Percentiles rank a stretch among this genome's conserved stretches.
Evolutionary conservation across 2,797 vertebrate genomes (phyloP).

Genomic region (Arctocebus calabarensis): DNA sequence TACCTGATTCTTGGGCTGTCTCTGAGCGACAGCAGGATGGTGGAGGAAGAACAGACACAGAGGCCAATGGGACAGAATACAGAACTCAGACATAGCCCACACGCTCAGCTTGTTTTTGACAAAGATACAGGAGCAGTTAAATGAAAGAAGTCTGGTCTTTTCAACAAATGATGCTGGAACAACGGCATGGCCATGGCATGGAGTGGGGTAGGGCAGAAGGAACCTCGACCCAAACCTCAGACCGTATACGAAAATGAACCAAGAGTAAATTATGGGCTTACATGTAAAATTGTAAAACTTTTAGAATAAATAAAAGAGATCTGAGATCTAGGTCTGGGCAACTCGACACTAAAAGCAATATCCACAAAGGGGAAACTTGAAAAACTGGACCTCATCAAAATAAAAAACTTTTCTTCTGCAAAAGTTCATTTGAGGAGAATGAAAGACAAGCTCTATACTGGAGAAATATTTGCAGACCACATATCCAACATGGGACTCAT

Average conservation of each 20-base stretch:
- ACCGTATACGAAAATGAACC: neutral
- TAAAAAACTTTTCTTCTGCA: neutral
- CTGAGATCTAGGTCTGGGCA: neutral
- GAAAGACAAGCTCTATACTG: neutral
- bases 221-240: neutral
- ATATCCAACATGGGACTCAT: neutral
- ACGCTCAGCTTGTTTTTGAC: neutral
- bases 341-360: neutral
- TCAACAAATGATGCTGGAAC: neutral
- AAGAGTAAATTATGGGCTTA: neutral
- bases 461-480: neutral
- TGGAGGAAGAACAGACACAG: neutral
- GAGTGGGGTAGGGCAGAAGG: neutral
- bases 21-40: accelerated
- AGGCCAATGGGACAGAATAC: accelerated
- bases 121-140: neutral
- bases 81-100: neutral
- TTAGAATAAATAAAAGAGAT: neutral
- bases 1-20: too few species aligned
- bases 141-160: neutral
- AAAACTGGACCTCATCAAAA: neutral
- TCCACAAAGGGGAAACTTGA: neutral
- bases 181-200: accelerated
- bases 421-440: neutral
- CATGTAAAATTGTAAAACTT: neutral